Base-by-base conservation (phyloP, 2,797 vertebrate genomes). In the Premnoplex brunnescens region DNA sequence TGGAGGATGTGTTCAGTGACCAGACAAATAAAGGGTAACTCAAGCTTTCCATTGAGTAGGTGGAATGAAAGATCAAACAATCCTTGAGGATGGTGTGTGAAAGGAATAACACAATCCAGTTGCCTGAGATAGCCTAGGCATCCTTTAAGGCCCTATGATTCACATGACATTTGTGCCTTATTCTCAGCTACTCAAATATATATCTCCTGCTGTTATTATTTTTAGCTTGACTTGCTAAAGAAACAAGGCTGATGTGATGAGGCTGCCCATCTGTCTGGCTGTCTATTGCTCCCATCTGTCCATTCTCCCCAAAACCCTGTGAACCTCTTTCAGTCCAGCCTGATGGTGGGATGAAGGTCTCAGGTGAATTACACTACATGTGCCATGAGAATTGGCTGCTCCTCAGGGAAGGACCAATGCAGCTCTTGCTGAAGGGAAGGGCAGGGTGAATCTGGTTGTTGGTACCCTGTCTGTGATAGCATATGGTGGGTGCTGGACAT, bases 151-250 rank as follows among this genome's bases (percentile, higher is more conserved):
- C 32, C 48, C 36, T 79, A 8, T 95, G 91, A 95, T 95, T 95
- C 96, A 91, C 55, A 73, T 82, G 91, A 81, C 76, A 91, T 95
- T 95, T 93, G 68, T 83, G 85, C 51, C 68, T 89, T 88, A 62
- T 75, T 93, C 85, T 93, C 82, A 91, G 75, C 58, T 81, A 88
- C 54, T 89, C 68, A 71, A 77, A 62, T 2, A 39, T 93, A 85
- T 89, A 8, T 83, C 82, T 91, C 46, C 77, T 64, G 54, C 59
- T 68, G 54, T 72, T 77, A 63, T 20, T 92, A 86, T 91, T 97
- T 94, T 94, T 91, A 95, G 79, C 39, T 89, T 83, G 9, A 5
- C 80, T 88, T 88, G 39, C 54, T 91, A 41, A 72, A 93, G 51
- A 78, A 81, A 43, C 52, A 62, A 85, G 76, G 73, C 43, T 86